phyloP scores from a whole-genome alignment of 1,140 invertebrate genomes.

The Zaprionus capensis region DNA sequence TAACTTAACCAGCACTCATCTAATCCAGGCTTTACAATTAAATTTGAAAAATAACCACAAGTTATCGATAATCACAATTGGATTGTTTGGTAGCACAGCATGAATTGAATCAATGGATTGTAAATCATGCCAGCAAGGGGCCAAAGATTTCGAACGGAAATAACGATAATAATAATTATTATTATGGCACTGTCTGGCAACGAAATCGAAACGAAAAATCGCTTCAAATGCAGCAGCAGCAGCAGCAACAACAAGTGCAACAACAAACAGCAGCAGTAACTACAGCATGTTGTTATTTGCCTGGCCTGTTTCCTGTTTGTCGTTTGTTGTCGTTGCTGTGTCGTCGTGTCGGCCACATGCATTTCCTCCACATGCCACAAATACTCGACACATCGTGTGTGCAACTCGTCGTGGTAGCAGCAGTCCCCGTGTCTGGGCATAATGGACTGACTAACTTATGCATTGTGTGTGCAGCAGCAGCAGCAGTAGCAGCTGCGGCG shows the following conservation, averaged over 20 bases:
- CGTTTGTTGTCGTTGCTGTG: constrained; percentile 4
- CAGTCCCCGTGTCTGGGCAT: constrained; percentile 8
- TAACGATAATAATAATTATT: constrained; percentile 29
- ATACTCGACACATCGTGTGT: constrained; percentile 11
- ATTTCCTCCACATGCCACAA: constrained; percentile 50
- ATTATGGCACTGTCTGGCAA: constrained; percentile 24
- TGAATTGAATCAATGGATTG: neutral
- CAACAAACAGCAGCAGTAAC: neutral
- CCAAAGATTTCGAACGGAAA: constrained; percentile 35
- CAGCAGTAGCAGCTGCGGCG: constrained; percentile 50
- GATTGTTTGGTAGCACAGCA: constrained; percentile 3
- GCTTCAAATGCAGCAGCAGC: constrained; percentile 9
- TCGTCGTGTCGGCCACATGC: constrained; percentile 38
- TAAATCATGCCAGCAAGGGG: neutral
- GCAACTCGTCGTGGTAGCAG: constrained; percentile 8
- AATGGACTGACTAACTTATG: constrained; percentile 19
- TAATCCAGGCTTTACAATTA: neutral
- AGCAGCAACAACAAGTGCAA: constrained; percentile 9
- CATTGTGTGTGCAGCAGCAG: constrained; percentile 54
- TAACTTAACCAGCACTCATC: neutral
- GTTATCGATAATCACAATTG: neutral
- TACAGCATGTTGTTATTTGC: constrained; percentile 39
- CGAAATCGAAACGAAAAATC: constrained; percentile 28
- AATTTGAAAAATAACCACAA: neutral
- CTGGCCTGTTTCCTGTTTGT: constrained; percentile 45